Conservation (phyloP, 2,113 vertebrate genomes). For the Addax nasomaculatus region DNA sequence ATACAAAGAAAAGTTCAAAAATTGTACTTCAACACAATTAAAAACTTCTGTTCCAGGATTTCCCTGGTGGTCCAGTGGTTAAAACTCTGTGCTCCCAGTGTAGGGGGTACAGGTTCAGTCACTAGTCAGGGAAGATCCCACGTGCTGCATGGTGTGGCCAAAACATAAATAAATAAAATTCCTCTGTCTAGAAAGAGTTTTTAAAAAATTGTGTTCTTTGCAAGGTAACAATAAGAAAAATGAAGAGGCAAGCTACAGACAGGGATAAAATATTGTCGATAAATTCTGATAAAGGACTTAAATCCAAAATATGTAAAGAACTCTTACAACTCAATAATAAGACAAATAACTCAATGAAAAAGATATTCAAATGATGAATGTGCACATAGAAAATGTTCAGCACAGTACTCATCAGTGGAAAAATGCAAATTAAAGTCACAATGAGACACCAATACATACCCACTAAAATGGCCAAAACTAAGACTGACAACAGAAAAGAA, state of each 20-base stretch:
- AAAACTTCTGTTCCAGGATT: neutral
- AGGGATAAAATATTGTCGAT: neutral
- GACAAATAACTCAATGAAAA: neutral
- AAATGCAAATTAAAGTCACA: neutral
- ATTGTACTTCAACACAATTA: neutral
- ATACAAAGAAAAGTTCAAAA: neutral
- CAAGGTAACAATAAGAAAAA: conserved; percentile 17
- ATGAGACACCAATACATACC: neutral
- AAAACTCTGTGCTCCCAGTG: neutral
- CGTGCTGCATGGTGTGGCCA: neutral
- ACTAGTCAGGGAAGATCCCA: neutral
- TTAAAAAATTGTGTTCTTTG: neutral
- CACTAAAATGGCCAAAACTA: neutral
- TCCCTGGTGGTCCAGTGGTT: neutral
- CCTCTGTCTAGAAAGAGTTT: neutral
- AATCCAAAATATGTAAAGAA: neutral
- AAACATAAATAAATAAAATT: neutral
- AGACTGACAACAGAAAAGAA: neutral
- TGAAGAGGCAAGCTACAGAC: neutral
- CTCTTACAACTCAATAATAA: neutral
- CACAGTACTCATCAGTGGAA: neutral
- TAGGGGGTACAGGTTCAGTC: neutral
- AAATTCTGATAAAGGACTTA: neutral
- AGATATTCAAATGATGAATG: neutral
- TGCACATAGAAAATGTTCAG: neutral